Conservation (phyloP, 2,888 invertebrate genomes). For the Vannuccia rotundouncinata region DNA sequence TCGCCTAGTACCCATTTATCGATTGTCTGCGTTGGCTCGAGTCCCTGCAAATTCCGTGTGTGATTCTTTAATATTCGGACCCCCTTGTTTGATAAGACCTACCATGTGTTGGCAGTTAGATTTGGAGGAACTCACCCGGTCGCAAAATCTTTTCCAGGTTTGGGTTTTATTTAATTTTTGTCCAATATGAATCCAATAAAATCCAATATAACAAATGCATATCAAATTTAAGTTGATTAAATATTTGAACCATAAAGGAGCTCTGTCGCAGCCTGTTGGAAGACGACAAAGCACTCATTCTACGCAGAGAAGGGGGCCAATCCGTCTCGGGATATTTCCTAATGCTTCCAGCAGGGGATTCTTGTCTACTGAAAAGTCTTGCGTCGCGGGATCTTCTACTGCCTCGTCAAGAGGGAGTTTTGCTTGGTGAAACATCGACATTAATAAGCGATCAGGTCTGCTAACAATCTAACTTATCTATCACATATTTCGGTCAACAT, state of each 20-base stretch:
- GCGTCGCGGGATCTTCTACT: slow-evolving; percentile 18
- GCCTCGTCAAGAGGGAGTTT: not conserved
- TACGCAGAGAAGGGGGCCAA: not conserved
- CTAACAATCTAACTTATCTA: not conserved
- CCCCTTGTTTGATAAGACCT: slow-evolving; percentile 16
- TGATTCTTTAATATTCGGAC: slow-evolving; percentile 26
- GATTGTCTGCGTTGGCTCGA: not conserved
- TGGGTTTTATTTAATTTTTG: too few relatives aligned
- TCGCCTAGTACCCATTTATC: slow-evolving; percentile 25
- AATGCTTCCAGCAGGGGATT: not conserved
- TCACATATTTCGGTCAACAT: too few relatives aligned
- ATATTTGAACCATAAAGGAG: not conserved
- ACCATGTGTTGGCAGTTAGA: slow-evolving; percentile 33
- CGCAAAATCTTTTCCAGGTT: slow-evolving; percentile 22
- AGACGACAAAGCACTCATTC: not conserved
- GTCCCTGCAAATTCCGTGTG: not conserved
- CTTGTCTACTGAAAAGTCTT: slow-evolving; percentile 5
- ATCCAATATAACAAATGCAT: too few relatives aligned
- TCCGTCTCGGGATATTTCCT: not conserved
- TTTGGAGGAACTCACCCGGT: not conserved
- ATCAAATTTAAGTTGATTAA: too few relatives aligned
- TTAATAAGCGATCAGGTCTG: not conserved
- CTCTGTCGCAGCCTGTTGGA: not conserved
- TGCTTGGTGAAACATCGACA: not conserved
- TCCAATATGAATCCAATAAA: too few relatives aligned